Conservation (phyloP, 1,140 invertebrate genomes). For the Achroia grisella region DNA sequence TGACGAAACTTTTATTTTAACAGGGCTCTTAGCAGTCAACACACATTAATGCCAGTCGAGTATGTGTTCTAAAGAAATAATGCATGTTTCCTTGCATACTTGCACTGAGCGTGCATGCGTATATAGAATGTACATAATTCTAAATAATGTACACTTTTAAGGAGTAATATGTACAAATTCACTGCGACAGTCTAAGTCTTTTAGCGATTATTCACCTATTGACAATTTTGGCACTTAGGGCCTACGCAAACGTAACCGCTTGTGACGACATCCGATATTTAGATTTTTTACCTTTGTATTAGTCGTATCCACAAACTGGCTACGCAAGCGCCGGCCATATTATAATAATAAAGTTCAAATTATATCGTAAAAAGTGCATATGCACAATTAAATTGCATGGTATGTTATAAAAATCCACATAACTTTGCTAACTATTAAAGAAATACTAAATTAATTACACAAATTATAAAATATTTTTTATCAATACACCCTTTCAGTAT, state of each 20-base stretch:
- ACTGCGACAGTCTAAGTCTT: conserved; percentile 2
- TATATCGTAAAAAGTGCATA: conserved; percentile 17
- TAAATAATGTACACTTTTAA: conserved; percentile 26
- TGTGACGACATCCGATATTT: neutral
- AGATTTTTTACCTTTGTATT: no score
- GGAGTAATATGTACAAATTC: conserved; percentile 9
- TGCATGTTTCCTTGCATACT: conserved; percentile 59
- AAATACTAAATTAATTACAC: conserved; percentile 17
- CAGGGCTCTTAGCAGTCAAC: conserved; percentile 73
- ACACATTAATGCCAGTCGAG: conserved; percentile 73
- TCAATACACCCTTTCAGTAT: conserved; percentile 21
- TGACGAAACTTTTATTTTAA: conserved; percentile 66
- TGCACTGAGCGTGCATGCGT: conserved; percentile 63
- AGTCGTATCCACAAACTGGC: conserved; percentile 1
- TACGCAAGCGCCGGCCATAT: conserved; percentile 6
- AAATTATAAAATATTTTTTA: conserved; percentile 22
- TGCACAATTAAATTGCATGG: conserved; percentile 34
- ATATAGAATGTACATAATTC: conserved; percentile 37
- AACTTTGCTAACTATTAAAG: conserved; percentile 11
- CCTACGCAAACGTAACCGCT: conserved; percentile 7
- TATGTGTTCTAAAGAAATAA: conserved; percentile 66
- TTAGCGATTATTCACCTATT: conserved; percentile 10
- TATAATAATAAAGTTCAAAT: conserved; percentile 11
- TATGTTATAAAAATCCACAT: conserved; percentile 28
- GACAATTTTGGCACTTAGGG: conserved; percentile 11